Evolutionary conservation across 1,140 invertebrate genomes (phyloP).

Genomic region (silkworm (Bombyx mori)): DNA sequence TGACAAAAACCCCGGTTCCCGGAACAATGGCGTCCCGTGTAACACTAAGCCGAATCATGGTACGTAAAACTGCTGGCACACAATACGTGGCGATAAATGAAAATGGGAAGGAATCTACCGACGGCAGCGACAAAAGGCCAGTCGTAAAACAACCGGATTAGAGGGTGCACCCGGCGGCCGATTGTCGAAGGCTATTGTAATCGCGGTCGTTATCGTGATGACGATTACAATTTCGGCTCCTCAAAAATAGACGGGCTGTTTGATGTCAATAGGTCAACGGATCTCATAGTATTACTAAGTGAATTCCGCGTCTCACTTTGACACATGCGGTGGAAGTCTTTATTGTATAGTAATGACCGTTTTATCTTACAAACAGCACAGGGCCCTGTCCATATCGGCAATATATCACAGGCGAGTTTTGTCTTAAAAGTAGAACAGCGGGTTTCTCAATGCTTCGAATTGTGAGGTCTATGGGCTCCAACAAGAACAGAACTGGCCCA

Average conservation of each 20-base stretch:
- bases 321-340: no score
- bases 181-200: conserved; percentile 13
- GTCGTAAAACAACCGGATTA: conserved; percentile 53
- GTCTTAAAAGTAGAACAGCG: no score
- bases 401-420: no score
- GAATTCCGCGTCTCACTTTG: background rate
- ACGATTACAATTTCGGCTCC: background rate
- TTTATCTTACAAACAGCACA: no score
- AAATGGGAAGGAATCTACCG: conserved; percentile 34
- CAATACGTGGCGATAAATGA: conserved; percentile 37
- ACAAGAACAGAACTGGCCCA: no score
- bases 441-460: no score
- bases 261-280: background rate
- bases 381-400: no score
- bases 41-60: conserved; percentile 15
- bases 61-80: conserved; percentile 8
- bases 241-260: background rate
- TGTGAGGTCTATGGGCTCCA: no score
- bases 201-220: background rate
- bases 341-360: no score
- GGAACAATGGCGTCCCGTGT: conserved; percentile 5
- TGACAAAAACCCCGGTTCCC: conserved; percentile 1
- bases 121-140: conserved; percentile 29
- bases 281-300: background rate
- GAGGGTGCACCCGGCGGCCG: conserved; percentile 27